phyloP scores from a whole-genome alignment of 2,888 invertebrate genomes.

The Rhingia rostrata region DNA sequence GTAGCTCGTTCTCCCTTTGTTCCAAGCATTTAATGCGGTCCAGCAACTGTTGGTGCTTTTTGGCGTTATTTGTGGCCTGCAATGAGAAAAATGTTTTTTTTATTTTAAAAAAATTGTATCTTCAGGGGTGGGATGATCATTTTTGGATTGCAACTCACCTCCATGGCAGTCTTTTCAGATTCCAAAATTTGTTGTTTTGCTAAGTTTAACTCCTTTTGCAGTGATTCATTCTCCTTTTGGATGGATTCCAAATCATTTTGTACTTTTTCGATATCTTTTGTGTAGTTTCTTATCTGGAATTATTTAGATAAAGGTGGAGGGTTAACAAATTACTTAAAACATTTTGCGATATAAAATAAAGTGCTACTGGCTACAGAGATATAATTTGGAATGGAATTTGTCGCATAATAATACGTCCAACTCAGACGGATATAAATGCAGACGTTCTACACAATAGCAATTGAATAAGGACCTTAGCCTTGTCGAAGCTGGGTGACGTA shows the following conservation, averaged over 20 bases:
- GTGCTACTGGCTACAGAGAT: not conserved
- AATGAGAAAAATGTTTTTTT: not conserved
- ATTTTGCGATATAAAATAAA: not conserved
- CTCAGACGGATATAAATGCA: no score
- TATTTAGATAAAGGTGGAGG: not conserved
- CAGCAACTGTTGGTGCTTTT: constrained; percentile 80
- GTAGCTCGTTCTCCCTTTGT: constrained; percentile 85
- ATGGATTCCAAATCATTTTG: constrained; percentile 82
- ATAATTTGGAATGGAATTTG: not conserved
- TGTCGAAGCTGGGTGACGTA: no score
- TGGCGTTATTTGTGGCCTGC: constrained; percentile 80
- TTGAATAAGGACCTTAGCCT: no score
- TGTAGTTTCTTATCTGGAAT: constrained; percentile 78
- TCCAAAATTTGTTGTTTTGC: constrained; percentile 84
- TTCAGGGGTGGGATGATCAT: not conserved
- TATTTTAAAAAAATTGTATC: not conserved
- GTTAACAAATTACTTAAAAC: not conserved
- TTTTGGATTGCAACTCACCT: constrained; percentile 78
- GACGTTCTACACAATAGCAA: no score
- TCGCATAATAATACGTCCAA: no score
- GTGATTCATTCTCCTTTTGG: constrained; percentile 82
- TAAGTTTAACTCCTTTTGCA: constrained; percentile 83
- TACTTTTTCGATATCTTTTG: constrained; percentile 81
- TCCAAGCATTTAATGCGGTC: constrained; percentile 83
- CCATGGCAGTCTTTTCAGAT: constrained; percentile 83